phyloP scores from a whole-genome alignment of 2,113 vertebrate genomes.

The Gobio gobio region DNA sequence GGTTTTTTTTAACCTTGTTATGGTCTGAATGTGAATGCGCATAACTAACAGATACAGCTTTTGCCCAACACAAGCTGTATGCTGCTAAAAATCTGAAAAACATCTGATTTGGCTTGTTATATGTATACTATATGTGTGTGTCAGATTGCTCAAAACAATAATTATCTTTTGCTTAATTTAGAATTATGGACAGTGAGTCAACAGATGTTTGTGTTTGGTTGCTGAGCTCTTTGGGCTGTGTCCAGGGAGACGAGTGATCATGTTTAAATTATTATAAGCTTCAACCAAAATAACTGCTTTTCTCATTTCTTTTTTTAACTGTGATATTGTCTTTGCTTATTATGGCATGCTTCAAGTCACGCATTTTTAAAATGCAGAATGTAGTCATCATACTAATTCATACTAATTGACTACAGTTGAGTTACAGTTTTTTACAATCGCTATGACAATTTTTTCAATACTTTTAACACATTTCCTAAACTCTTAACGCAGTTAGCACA shows the following conservation, averaged over 20 bases:
- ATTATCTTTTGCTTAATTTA: slow-evolving; percentile 17
- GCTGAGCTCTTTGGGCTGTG: slow-evolving; percentile 5
- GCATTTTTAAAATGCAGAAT: neutral
- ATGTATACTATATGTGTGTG: neutral
- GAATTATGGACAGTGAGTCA: slow-evolving; percentile 2
- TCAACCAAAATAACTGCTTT: neutral
- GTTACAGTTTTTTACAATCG: too few relatives aligned
- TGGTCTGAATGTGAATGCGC: too few relatives aligned
- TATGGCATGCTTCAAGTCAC: neutral
- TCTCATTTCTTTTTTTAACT: neutral
- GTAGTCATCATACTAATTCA: neutral
- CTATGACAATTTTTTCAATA: too few relatives aligned
- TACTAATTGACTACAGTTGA: neutral
- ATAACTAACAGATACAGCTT: neutral
- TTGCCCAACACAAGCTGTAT: neutral
- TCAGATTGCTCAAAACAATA: neutral
- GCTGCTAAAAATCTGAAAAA: neutral
- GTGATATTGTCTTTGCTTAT: neutral
- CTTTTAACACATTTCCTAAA: too few relatives aligned
- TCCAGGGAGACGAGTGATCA: neutral
- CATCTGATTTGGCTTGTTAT: neutral
- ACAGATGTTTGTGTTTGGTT: slow-evolving; percentile 17
- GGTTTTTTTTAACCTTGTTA: too few relatives aligned
- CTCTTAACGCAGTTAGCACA: too few relatives aligned
- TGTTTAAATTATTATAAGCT: neutral